A percentile compares a stretch with the other conserved stretches of the same genome.
Conservation (phyloP, 2,888 invertebrate species). For the Netelia inedita region DNA sequence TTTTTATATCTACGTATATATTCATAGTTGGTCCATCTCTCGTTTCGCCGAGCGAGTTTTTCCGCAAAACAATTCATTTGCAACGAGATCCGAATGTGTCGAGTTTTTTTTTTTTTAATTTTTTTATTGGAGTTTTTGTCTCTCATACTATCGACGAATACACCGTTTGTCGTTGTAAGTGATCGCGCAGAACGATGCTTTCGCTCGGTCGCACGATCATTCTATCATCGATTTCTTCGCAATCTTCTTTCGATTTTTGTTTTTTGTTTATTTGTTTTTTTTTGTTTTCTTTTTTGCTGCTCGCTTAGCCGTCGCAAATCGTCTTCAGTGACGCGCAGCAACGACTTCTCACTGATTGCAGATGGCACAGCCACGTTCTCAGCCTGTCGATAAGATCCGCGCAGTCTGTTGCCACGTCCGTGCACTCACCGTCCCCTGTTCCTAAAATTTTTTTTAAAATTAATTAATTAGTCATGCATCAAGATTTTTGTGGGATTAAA, state of each 20-base stretch:
- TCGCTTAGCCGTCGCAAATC: conserved; percentile 78
- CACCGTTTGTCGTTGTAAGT: background rate
- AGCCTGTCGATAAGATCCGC: conserved; percentile 85
- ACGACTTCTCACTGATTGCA: conserved; percentile 84
- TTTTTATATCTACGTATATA: conserved; percentile 43
- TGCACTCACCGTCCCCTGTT: conserved; percentile 84
- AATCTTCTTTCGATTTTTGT: conserved; percentile 15
- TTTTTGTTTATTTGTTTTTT: conserved; percentile 29
- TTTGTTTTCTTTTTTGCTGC: conserved; percentile 59
- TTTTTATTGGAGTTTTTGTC: conserved; percentile 6
- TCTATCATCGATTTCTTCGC: conserved; percentile 14
- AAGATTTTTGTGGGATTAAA: no score
- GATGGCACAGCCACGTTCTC: conserved; percentile 85
- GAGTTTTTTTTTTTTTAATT: conserved; percentile 22
- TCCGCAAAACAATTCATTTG: conserved; percentile 16
- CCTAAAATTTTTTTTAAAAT: conserved; percentile 70
- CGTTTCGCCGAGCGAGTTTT: conserved; percentile 13
- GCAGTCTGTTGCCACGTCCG: conserved; percentile 83
- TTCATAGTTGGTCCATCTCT: conserved; percentile 28
- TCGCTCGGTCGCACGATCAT: background rate
- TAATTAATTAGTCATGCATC: background rate
- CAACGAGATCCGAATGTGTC: conserved; percentile 15
- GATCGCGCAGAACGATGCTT: conserved; percentile 25
- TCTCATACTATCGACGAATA: conserved; percentile 27
- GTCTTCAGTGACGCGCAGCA: conserved; percentile 84